phyloP scores from a whole-genome alignment of 2,888 invertebrate species.

The Synergus japonicus region DNA sequence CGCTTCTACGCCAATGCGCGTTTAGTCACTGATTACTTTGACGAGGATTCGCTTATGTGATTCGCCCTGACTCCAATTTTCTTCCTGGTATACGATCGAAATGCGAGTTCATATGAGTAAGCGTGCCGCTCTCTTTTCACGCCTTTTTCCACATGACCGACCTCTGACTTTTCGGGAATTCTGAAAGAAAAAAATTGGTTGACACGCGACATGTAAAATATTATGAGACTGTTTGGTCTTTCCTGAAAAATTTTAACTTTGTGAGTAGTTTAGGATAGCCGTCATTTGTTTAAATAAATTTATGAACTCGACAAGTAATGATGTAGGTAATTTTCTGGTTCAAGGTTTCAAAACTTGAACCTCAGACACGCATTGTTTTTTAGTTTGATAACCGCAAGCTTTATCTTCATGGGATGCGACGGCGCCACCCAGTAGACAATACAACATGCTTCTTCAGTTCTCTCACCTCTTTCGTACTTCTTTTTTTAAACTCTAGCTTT shows the following conservation, averaged over 20 bases:
- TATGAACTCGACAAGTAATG: neutral
- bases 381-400: slow-evolving; percentile 20
- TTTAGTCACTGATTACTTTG: slow-evolving; percentile 53
- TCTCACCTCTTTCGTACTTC: neutral
- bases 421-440: slow-evolving; percentile 27
- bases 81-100: slow-evolving; percentile 43
- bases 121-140: slow-evolving; percentile 47
- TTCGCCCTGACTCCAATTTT: slow-evolving; percentile 50
- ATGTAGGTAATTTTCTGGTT: slow-evolving; percentile 1
- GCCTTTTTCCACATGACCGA: slow-evolving; percentile 38
- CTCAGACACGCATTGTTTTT: neutral
- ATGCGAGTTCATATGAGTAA: slow-evolving; percentile 49
- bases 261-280: no score
- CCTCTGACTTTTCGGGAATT: slow-evolving; percentile 59
- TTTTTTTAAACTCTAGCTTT: neutral
- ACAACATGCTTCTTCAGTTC: neutral
- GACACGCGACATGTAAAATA: neutral
- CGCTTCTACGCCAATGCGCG: neutral
- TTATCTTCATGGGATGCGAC: neutral
- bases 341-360: neutral
- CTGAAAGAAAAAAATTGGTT: slow-evolving; percentile 28
- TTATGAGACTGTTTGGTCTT: neutral
- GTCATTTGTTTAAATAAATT: no score
- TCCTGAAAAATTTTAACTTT: no score
- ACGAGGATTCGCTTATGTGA: slow-evolving; percentile 36